Conservation (phyloP, 2,888 invertebrate genomes). For the Sphaerophoria taeniata region DNA sequence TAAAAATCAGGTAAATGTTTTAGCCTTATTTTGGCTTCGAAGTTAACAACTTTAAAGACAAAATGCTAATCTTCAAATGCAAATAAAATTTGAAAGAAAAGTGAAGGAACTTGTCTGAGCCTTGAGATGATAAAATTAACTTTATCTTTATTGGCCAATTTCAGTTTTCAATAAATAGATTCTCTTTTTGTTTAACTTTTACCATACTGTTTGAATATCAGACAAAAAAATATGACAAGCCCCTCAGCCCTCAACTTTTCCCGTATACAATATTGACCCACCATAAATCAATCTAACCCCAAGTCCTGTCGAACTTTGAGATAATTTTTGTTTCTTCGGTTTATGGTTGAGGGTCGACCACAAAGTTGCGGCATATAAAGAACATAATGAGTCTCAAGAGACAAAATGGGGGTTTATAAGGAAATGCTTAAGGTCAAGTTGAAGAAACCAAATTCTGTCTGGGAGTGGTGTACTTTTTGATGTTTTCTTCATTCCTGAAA, state of each 20-base stretch:
- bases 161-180: too few relatives aligned
- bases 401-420: neutral
- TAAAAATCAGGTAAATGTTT: too few relatives aligned
- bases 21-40: too few relatives aligned
- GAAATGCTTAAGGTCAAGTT: slow-evolving; percentile 46
- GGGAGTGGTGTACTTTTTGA: slow-evolving; percentile 21
- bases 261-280: neutral
- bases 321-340: slow-evolving; percentile 43
- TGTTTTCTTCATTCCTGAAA: slow-evolving; percentile 29
- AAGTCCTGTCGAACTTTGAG: slow-evolving; percentile 54
- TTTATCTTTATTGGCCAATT: too few relatives aligned
- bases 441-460: slow-evolving; percentile 43
- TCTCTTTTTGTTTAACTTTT: too few relatives aligned
- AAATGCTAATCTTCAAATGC: too few relatives aligned
- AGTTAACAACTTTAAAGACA: too few relatives aligned
- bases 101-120: too few relatives aligned
- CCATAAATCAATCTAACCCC: slow-evolving; percentile 64
- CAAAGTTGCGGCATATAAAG: slow-evolving; percentile 25
- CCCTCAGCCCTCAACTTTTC: neutral
- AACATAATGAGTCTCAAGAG: slow-evolving; percentile 28
- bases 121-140: too few relatives aligned
- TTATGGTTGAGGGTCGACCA: neutral
- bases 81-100: too few relatives aligned
- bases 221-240: neutral
- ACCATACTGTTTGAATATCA: too few relatives aligned